Percentiles rank a stretch among this genome's conserved stretches.
Evolutionary conservation across 2,113 vertebrate species (phyloP).

Genomic region (pig (Sus scrofa)): DNA sequence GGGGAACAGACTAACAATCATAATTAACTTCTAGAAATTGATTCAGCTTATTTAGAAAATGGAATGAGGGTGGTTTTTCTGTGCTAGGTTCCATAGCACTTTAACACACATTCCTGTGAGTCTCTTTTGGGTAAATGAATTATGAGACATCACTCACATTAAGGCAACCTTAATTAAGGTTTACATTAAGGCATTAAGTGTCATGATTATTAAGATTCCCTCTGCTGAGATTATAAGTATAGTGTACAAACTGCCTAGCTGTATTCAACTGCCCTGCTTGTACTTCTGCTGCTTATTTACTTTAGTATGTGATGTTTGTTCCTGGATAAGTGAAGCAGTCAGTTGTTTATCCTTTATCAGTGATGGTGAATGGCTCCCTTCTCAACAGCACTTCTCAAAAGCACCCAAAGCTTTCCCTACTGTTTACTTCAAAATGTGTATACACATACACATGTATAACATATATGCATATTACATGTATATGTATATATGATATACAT

Average conservation of each 20-base stretch:
- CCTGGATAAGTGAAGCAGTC: background rate
- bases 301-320: background rate
- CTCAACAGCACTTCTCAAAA: background rate
- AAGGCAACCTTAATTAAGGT: background rate
- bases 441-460: background rate
- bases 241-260: background rate
- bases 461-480: background rate
- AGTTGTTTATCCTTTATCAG: background rate
- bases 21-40: background rate
- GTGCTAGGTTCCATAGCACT: background rate
- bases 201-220: background rate
- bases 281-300: background rate
- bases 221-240: background rate
- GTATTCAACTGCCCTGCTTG: background rate
- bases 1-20: background rate
- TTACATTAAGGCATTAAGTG: background rate
- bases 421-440: background rate
- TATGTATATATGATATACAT: background rate
- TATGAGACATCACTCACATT: background rate
- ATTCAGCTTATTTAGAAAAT: background rate
- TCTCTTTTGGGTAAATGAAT: background rate
- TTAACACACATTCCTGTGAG: background rate
- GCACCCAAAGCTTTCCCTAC: background rate
- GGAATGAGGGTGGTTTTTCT: background rate
- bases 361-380: background rate